Evolutionary conservation across 2,797 vertebrate genomes (phyloP), one percentile per base, ranked within the genome.

Genomic region (Apogon hyalosoma): DNA sequence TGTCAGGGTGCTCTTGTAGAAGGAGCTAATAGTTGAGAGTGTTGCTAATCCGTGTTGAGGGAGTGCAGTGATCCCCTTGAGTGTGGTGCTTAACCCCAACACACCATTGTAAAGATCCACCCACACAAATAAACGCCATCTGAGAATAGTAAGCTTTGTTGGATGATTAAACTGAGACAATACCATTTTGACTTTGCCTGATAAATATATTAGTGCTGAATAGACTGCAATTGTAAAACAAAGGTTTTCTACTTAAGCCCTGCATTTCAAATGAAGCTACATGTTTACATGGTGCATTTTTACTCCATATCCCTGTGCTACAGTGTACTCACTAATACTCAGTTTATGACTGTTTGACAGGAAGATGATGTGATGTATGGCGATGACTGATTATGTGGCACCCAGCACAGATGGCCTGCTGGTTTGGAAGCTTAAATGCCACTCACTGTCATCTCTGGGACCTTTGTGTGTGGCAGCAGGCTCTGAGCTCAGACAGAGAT

Each of bases 391-490:
- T 87, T 88, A 86, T 84, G 81, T 79, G 79, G 79, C 70, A 63
- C 74, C 84, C 84, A 75, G 84, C 87, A 82, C 86, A 91, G 89
- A 90, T 89, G 88, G 87, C 86, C 71, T 15, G 33, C 74, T 82
- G 83, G 86, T 88, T 82, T 62, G 67, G 68, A 79, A 67, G 83
- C 85, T 90, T 85, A 87, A 85, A 87, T 72, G 82, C 77, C 70
- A 77, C 75, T 87, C 86, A 61, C 62, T 76, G 68, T 88, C 79
- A 33, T 82, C 68, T 73, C 64, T 69, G 65, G 54, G 78, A 76
- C 77, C 81, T 77, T 75, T 84, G 72, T 57, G 67, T 87, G 77
- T 81, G 75, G 63, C 82, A 72, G 61, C 63, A 50, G 56, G 31
- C 60, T 72, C 60, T 57, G 61, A 45, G 53, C 75, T 83, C 77